Percentiles rank a stretch among this genome's conserved stretches.
Evolutionary conservation across 2,113 vertebrate species (phyloP).

Genomic region (Ifrita kowaldi): DNA sequence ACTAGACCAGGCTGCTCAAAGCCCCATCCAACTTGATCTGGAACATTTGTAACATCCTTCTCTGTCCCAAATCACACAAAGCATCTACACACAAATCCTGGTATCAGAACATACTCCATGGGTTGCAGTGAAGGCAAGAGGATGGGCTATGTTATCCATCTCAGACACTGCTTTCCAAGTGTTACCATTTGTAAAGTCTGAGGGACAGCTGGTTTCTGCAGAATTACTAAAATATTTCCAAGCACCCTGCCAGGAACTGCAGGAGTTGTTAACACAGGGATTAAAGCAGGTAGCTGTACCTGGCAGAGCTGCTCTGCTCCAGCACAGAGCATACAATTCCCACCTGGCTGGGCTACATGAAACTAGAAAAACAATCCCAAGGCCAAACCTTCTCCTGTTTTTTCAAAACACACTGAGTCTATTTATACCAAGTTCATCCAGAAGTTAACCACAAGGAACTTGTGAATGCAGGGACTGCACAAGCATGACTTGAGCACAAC

Average conservation of each 20-base stretch:
- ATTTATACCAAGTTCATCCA: not conserved
- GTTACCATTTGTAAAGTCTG: not conserved
- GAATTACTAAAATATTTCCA: not conserved
- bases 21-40: not conserved
- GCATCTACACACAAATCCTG: not conserved
- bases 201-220: not conserved
- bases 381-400: not conserved
- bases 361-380: not conserved
- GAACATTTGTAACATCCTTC: not conserved
- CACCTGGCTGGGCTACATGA: not conserved
- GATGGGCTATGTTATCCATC: rapidly evolving
- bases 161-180: not conserved
- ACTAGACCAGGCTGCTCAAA: not conserved
- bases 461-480: not conserved
- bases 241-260: not conserved
- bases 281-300: slow-evolving; percentile 1
- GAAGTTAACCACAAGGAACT: not conserved
- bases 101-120: rapidly evolving
- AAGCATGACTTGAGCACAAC: rapidly evolving
- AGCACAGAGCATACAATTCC: not conserved
- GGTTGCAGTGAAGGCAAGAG: rapidly evolving
- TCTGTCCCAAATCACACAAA: not conserved
- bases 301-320: not conserved
- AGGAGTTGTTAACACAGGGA: not conserved
- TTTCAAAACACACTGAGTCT: not conserved